Conservation (phyloP, 2,113 vertebrate species). For the Paraplagusia blochii region DNA sequence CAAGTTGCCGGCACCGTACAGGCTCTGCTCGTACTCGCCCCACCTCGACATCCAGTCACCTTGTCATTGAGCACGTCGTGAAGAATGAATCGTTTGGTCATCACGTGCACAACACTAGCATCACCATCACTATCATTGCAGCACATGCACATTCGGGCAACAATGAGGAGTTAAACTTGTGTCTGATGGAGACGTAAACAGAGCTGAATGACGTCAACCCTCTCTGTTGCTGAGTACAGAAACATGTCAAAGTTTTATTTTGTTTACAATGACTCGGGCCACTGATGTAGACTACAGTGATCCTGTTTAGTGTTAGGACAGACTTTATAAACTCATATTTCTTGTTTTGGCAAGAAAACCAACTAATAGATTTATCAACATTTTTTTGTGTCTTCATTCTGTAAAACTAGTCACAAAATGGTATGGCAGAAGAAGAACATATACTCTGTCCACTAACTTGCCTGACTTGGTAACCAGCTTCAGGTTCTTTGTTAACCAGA, state of each 20-base stretch:
- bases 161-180: background rate
- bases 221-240: background rate
- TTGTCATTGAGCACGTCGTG: constrained; percentile 9
- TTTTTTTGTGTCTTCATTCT: no score
- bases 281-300: background rate
- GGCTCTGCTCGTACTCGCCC: constrained; percentile 89
- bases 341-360: no score
- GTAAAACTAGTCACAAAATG: no score
- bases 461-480: background rate
- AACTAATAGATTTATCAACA: no score
- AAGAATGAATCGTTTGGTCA: constrained; percentile 52
- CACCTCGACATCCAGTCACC: constrained; percentile 76
- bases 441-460: background rate
- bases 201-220: background rate
- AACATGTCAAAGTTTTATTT: background rate
- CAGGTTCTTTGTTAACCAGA: background rate
- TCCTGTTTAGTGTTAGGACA: no score
- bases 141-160: background rate
- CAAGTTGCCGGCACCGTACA: constrained; percentile 91
- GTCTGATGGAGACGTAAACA: constrained; percentile 25
- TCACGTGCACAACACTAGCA: constrained; percentile 53
- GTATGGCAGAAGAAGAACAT: no score
- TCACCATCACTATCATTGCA: background rate
- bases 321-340: no score
- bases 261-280: background rate